Evolutionary conservation across 1,140 invertebrate genomes (phyloP).

Genomic region (Brachionus plicatilis): DNA sequence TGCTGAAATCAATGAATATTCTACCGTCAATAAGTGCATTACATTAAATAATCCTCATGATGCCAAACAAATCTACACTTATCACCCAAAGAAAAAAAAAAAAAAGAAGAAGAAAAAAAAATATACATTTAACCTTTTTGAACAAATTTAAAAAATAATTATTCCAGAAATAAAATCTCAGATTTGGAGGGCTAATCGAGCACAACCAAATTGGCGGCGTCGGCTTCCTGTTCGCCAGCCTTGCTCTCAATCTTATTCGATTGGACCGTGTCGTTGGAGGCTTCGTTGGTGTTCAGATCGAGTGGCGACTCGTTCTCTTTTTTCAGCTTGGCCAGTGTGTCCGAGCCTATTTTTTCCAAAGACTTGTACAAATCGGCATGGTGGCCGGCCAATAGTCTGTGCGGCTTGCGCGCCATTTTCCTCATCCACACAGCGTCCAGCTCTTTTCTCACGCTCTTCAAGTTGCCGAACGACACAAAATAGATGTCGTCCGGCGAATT

Average conservation of each 20-base stretch:
- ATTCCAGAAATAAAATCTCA: neutral
- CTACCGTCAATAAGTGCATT: neutral
- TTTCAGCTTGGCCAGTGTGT: neutral
- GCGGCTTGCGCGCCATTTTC: neutral
- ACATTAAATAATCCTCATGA: conserved; percentile 8
- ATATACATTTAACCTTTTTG: conserved; percentile 1
- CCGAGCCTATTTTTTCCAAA: neutral
- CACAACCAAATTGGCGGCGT: neutral
- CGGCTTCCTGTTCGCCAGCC: neutral
- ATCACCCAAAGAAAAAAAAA: neutral
- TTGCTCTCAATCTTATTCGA: conserved; percentile 23
- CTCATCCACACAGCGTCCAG: neutral
- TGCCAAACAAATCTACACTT: conserved; percentile 11
- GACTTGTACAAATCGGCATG: neutral
- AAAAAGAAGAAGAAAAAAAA: neutral
- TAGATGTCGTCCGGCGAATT: conserved; percentile 4
- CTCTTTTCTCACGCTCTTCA: conserved; percentile 25
- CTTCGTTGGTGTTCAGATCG: neutral
- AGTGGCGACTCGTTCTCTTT: neutral
- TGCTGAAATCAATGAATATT: neutral
- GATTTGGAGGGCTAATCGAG: neutral
- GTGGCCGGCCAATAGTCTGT: neutral
- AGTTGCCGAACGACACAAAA: neutral
- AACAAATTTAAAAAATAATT: neutral
- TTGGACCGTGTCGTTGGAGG: conserved; percentile 9